A percentile compares a stretch with the other conserved stretches of the same genome.
Evolutionary conservation across 2,888 invertebrate species (phyloP).

Genomic region (Melanchra persicariae): DNA sequence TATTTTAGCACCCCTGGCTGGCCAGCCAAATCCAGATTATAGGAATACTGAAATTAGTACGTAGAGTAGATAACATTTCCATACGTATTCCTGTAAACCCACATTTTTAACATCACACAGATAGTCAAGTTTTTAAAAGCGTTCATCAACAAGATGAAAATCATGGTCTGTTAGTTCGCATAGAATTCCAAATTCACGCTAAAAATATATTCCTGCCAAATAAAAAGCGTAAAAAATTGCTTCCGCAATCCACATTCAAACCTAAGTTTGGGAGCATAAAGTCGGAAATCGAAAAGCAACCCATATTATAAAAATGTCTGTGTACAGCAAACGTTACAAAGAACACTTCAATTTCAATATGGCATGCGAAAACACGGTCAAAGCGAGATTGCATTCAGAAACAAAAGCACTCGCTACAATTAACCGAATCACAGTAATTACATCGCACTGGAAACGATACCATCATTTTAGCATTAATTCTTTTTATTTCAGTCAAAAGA

Average conservation of each 20-base stretch:
- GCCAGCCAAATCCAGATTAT: too few species aligned
- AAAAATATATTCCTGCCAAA: constrained; percentile 62
- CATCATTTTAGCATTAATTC: constrained; percentile 82
- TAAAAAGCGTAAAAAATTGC: constrained; percentile 59
- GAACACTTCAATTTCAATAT: constrained; percentile 85
- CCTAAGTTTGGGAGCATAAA: constrained; percentile 56
- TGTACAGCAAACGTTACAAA: constrained; percentile 71
- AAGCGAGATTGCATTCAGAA: constrained; percentile 83
- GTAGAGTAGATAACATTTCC: constrained; percentile 11
- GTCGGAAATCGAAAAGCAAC: constrained; percentile 64
- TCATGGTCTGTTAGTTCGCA: constrained; percentile 73
- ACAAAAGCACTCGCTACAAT: constrained; percentile 87
- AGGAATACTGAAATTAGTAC: constrained; percentile 12
- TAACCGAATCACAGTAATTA: constrained; percentile 89
- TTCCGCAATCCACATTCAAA: constrained; percentile 52
- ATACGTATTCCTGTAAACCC: constrained; percentile 31
- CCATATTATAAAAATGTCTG: constrained; percentile 66
- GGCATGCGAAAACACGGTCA: constrained; percentile 86
- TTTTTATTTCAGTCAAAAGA: constrained; percentile 77
- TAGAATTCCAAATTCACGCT: constrained; percentile 70
- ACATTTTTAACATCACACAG: constrained; percentile 48
- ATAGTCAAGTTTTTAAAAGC: constrained; percentile 57
- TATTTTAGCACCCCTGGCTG: too few species aligned
- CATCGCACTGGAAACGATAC: constrained; percentile 87
- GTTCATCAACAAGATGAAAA: constrained; percentile 76